Evolutionary conservation across 2,797 vertebrate species (phyloP).

Genomic region (Cetoscarus ocellatus): DNA sequence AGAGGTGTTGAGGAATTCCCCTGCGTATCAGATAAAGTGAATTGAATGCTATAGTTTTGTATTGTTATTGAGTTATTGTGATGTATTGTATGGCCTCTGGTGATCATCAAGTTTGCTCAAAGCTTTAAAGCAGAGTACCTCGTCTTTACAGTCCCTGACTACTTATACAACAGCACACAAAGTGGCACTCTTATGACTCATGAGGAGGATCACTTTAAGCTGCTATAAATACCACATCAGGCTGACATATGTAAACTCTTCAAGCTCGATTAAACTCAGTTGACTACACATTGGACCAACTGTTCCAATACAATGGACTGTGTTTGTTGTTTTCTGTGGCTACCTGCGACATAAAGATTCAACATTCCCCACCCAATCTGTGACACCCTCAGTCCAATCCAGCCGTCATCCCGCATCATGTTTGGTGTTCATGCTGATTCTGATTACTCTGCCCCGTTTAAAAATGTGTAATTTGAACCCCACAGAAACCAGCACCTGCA

Average conservation of each 20-base stretch:
- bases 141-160: slow-evolving; percentile 3
- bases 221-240: slow-evolving; percentile 2
- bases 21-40: too few relatives aligned
- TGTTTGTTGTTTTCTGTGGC: slow-evolving; percentile 36
- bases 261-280: slow-evolving; percentile 3
- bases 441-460: slow-evolving; percentile 80
- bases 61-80: too few relatives aligned
- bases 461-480: slow-evolving; percentile 91
- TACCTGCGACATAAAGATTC: slow-evolving; percentile 11
- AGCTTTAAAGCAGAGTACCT: not conserved
- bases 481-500: slow-evolving; percentile 92
- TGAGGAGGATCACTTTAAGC: slow-evolving; percentile 19
- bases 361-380: slow-evolving; percentile 29
- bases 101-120: too few relatives aligned
- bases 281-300: not conserved
- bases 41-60: too few relatives aligned
- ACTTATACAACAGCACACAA: slow-evolving; percentile 5
- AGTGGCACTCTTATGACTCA: not conserved
- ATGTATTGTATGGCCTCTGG: too few relatives aligned
- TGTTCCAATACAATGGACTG: not conserved
- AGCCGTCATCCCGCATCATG: slow-evolving; percentile 72
- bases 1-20: too few relatives aligned
- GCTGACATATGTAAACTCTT: slow-evolving; percentile 3
- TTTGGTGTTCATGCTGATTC: slow-evolving; percentile 83
- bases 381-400: slow-evolving; percentile 49